Evolutionary conservation across 2,113 vertebrate genomes (phyloP).

Genomic region (Larimichthys crocea): DNA sequence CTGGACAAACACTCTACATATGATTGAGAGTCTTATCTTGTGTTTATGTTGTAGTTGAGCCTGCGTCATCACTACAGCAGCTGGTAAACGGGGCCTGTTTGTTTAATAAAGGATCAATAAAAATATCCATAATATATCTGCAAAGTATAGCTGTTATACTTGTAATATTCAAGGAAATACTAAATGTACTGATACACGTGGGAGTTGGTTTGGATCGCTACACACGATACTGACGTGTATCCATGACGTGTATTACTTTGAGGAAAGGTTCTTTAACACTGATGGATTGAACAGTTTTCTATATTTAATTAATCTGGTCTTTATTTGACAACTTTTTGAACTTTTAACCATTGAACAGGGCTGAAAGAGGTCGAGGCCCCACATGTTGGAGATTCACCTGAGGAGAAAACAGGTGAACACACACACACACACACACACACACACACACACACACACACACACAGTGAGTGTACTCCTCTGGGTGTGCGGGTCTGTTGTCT

Average conservation of each 20-base stretch:
- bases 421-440: slow-evolving; percentile 13
- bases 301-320: too few relatives aligned
- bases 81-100: too few relatives aligned
- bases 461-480: neutral
- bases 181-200: too few relatives aligned
- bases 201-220: too few relatives aligned
- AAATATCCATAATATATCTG: too few relatives aligned
- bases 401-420: slow-evolving; percentile 63
- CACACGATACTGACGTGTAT: too few relatives aligned
- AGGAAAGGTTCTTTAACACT: neutral
- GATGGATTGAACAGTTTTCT: neutral
- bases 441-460: slow-evolving; percentile 1
- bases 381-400: slow-evolving; percentile 18
- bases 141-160: too few relatives aligned
- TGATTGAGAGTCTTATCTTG: too few relatives aligned
- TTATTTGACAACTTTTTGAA: neutral
- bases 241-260: neutral
- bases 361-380: slow-evolving; percentile 55
- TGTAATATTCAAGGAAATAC: too few relatives aligned
- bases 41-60: neutral
- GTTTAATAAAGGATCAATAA: too few relatives aligned
- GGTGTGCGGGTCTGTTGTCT: neutral
- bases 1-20: too few relatives aligned
- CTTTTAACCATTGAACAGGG: slow-evolving; percentile 65
- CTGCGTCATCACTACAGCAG: too few relatives aligned